phyloP scores from a whole-genome alignment of 30 jellyfish, hydroid and myxozoan species.

The Chironex yamaguchii region DNA sequence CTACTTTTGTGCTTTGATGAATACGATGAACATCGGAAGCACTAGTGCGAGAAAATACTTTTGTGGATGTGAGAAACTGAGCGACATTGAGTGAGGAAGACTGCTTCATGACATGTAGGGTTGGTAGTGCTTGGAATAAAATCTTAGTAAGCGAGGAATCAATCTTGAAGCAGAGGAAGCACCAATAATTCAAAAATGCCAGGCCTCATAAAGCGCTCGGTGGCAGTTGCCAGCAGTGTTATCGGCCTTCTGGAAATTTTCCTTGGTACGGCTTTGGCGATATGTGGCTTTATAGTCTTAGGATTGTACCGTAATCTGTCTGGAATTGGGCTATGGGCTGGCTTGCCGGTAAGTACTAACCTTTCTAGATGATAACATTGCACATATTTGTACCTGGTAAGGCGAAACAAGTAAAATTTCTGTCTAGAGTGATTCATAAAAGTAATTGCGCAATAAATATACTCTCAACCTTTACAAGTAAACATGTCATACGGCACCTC shows the following conservation, averaged over 20 bases:
- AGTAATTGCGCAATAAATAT: too few relatives aligned
- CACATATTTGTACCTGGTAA: neutral
- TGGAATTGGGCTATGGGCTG: slow-evolving; percentile 88
- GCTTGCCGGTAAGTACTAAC: slow-evolving; percentile 73
- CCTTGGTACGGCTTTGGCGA: slow-evolving; percentile 80
- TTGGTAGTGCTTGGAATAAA: too few relatives aligned
- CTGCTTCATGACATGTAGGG: too few relatives aligned
- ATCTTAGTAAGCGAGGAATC: too few relatives aligned
- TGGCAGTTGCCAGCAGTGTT: slow-evolving; percentile 47
- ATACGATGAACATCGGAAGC: too few relatives aligned
- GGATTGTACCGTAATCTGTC: slow-evolving; percentile 72
- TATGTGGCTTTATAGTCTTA: slow-evolving; percentile 80
- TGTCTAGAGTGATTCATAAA: too few relatives aligned
- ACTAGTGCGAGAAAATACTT: too few relatives aligned
- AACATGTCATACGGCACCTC: neutral
- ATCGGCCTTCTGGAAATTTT: slow-evolving; percentile 72
- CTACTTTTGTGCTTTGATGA: too few relatives aligned
- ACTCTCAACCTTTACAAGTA: too few relatives aligned
- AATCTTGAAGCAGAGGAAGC: neutral
- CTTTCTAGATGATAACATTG: neutral
- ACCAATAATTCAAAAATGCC: neutral
- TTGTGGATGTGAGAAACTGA: too few relatives aligned
- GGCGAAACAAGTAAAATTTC: neutral
- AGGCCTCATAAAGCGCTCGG: slow-evolving; percentile 30
- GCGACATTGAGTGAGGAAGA: too few relatives aligned